These are phyloP conservation scores for Perithous albicinctus DNA, from an alignment of 2,888 invertebrate genomes.

Conservation along the genomic window DNA sequence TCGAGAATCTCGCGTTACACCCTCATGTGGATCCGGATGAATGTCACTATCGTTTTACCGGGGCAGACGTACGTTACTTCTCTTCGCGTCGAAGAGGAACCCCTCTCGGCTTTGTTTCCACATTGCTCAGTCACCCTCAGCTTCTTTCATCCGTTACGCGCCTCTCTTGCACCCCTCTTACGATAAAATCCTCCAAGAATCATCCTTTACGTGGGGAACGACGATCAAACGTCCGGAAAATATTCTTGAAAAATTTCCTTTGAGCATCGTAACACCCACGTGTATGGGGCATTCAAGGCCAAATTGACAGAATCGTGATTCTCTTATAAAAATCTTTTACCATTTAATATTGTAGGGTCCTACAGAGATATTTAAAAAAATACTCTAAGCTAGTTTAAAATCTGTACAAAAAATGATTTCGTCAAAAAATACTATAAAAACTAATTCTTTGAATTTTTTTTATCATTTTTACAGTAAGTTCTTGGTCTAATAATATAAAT, in stretches of 20 bases:
- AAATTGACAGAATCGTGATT: too few relatives aligned
- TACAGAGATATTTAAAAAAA: too few relatives aligned
- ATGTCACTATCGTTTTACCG: slow-evolving; percentile 66
- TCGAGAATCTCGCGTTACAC: slow-evolving; percentile 41
- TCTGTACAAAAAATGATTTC: too few relatives aligned
- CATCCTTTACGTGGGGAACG: slow-evolving; percentile 40
- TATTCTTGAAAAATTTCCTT: slow-evolving; percentile 17
- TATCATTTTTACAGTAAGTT: too few relatives aligned
- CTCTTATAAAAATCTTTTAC: too few relatives aligned
- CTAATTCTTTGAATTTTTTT: too few relatives aligned
- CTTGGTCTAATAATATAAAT: too few relatives aligned
- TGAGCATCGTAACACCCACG: background rate
- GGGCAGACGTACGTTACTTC: slow-evolving; percentile 17
- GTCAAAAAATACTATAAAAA: too few relatives aligned
- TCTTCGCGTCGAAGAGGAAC: slow-evolving; percentile 32
- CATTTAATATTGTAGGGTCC: too few relatives aligned
- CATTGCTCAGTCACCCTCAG: slow-evolving; percentile 38
- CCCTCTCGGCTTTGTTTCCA: slow-evolving; percentile 53
- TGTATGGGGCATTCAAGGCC: too few relatives aligned
- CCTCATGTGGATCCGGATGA: slow-evolving; percentile 57
- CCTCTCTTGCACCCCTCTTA: slow-evolving; percentile 39
- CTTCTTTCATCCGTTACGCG: background rate
- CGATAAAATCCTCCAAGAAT: slow-evolving; percentile 65
- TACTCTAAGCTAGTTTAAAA: too few relatives aligned
- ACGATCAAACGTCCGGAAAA: slow-evolving; percentile 53